A percentile compares a stretch with the other conserved stretches of the same genome.
These are phyloP conservation scores for Drosophila ambigua DNA, from an alignment of 1,140 invertebrate genomes.

Conservation along the genomic window DNA sequence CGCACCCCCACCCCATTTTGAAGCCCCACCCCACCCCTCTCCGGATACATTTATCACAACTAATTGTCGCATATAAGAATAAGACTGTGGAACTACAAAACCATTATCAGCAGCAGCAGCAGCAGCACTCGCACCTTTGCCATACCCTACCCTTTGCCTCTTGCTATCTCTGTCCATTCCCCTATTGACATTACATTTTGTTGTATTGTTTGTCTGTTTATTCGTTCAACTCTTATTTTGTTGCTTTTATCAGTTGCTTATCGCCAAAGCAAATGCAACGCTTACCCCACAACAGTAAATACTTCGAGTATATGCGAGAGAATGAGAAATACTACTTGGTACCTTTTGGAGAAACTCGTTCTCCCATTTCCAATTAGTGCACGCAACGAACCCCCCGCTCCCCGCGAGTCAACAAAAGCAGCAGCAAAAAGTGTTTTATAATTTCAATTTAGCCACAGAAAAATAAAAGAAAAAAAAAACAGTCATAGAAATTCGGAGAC, in stretches of 20 bases:
- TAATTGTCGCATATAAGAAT: conserved; percentile 15
- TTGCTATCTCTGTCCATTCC: too few species aligned
- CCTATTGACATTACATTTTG: conserved; percentile 48
- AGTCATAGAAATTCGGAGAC: too few species aligned
- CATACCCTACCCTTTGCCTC: conserved; percentile 6
- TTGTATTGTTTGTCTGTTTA: conserved; percentile 12
- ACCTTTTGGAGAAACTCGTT: conserved; percentile 1
- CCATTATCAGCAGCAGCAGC: conserved; percentile 6
- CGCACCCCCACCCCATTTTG: too few species aligned
- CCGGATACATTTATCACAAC: conserved; percentile 27
- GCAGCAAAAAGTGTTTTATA: conserved; percentile 38
- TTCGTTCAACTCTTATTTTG: conserved; percentile 18
- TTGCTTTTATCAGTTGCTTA: conserved; percentile 67
- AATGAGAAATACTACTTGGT: too few species aligned
- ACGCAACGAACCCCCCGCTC: neutral
- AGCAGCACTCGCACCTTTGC: neutral
- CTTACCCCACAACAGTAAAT: conserved; percentile 46
- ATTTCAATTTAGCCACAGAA: conserved; percentile 43
- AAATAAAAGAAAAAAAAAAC: conserved; percentile 13
- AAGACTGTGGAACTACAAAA: neutral
- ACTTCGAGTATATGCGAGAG: neutral
- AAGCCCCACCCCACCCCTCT: too few species aligned
- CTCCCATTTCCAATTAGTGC: conserved; percentile 69
- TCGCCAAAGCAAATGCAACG: conserved; percentile 58
- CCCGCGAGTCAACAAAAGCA: conserved; percentile 52